phyloP scores from a whole-genome alignment of 2,113 vertebrate species.

The Rostratula benghalensis region DNA sequence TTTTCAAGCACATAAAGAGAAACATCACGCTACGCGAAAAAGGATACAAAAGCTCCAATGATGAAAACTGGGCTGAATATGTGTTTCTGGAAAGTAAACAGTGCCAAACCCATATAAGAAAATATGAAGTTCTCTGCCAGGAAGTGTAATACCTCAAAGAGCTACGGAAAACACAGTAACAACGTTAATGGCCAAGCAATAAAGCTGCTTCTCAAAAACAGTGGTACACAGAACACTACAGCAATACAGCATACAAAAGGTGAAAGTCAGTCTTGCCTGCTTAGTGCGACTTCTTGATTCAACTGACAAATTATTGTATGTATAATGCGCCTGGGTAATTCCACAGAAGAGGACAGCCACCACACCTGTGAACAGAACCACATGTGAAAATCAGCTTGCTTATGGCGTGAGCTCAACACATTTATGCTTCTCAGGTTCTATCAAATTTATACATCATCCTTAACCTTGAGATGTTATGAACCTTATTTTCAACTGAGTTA shows the following conservation, averaged over 20 bases:
- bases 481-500: not conserved
- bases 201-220: not conserved
- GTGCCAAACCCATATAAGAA: slow-evolving; percentile 96
- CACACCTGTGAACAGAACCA: slow-evolving; percentile 80
- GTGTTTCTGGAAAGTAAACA: slow-evolving; percentile 98
- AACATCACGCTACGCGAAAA: slow-evolving; percentile 3
- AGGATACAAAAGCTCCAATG: slow-evolving; percentile 96
- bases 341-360: slow-evolving; percentile 95
- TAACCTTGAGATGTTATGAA: not conserved
- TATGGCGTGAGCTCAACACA: not conserved
- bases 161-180: slow-evolving; percentile 71
- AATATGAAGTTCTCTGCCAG: slow-evolving; percentile 99
- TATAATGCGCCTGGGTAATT: slow-evolving; percentile 96
- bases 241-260: not conserved
- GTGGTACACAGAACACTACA: not conserved
- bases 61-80: slow-evolving; percentile 96
- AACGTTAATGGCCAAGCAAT: not conserved
- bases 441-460: not conserved
- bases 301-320: slow-evolving; percentile 90
- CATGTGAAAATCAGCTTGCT: not conserved
- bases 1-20: not conserved
- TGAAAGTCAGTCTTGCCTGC: slow-evolving; percentile 81
- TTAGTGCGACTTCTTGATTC: slow-evolving; percentile 94
- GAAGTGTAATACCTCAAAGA: slow-evolving; percentile 96
- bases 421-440: not conserved